Conservation (phyloP, 2,797 vertebrate genomes). For the Peromyscus nudipes region DNA sequence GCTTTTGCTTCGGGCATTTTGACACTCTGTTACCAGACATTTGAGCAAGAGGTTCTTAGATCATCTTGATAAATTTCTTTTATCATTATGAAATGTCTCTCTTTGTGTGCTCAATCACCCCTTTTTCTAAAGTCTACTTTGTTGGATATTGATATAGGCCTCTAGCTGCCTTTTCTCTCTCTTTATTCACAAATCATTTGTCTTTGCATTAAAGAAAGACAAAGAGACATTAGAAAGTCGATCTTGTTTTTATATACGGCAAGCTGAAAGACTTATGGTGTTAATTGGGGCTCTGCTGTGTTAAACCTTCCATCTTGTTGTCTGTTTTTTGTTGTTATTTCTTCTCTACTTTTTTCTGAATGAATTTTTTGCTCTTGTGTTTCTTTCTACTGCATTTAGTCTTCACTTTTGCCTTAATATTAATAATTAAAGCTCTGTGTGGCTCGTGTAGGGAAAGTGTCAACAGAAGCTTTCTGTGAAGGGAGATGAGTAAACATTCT, state of each 20-base stretch:
- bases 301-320: background rate
- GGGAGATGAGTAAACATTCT: conserved; percentile 2
- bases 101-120: background rate
- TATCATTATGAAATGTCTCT: background rate
- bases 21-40: conserved; percentile 21
- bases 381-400: background rate
- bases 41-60: background rate
- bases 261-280: background rate
- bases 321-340: conserved; percentile 27
- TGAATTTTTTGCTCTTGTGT: background rate
- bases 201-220: conserved; percentile 44
- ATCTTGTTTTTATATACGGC: background rate
- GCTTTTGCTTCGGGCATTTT: background rate
- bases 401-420: background rate
- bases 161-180: conserved; percentile 38
- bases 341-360: background rate
- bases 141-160: background rate
- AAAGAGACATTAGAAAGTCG: background rate
- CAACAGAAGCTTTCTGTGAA: conserved; percentile 38
- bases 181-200: conserved; percentile 42
- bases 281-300: background rate
- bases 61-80: conserved; percentile 6
- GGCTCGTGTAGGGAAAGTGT: background rate
- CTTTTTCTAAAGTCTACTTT: conserved; percentile 1
- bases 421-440: background rate